Evolutionary conservation across 1,140 invertebrate genomes (phyloP).

Genomic region (Drosophila murphyi): DNA sequence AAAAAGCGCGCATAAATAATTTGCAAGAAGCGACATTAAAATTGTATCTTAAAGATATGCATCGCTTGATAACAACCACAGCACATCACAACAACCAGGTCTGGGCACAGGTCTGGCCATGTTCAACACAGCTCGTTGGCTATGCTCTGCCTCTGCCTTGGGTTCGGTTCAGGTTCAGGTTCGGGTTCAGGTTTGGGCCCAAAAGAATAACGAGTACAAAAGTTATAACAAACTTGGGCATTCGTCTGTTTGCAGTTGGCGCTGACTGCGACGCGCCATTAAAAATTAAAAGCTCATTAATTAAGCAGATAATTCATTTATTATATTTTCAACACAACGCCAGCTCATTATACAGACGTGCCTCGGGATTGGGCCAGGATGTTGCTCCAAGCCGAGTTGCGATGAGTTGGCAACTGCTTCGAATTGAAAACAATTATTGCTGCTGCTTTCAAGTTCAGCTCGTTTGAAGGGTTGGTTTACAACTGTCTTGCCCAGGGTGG

Average conservation of each 20-base stretch:
- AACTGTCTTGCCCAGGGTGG: background rate
- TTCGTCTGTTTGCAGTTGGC: slow-evolving; percentile 41
- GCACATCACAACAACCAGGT: slow-evolving; percentile 3
- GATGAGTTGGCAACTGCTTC: slow-evolving; percentile 61
- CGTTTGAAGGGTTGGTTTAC: slow-evolving; percentile 37
- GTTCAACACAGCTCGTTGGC: slow-evolving; percentile 21
- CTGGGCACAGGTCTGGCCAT: slow-evolving; percentile 15
- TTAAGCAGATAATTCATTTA: slow-evolving; percentile 83
- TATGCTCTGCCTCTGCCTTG: slow-evolving; percentile 6
- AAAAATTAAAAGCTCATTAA: slow-evolving; percentile 84
- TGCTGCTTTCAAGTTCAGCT: slow-evolving; percentile 16
- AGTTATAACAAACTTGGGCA: slow-evolving; percentile 52
- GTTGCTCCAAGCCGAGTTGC: background rate
- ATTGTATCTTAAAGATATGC: slow-evolving; percentile 81
- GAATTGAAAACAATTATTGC: slow-evolving; percentile 78
- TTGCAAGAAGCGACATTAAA: slow-evolving; percentile 84
- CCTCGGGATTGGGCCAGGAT: slow-evolving; percentile 16
- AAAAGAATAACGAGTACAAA: slow-evolving; percentile 38
- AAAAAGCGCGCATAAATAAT: slow-evolving; percentile 84
- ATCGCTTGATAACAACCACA: slow-evolving; percentile 58
- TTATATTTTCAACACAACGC: slow-evolving; percentile 81
- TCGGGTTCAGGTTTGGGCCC: background rate
- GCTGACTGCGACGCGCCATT: slow-evolving; percentile 68
- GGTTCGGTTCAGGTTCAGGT: too few relatives aligned
- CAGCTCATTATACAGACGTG: slow-evolving; percentile 63